Conservation (phyloP, 2,888 invertebrate species). For the Notocelia uddmanniana region DNA sequence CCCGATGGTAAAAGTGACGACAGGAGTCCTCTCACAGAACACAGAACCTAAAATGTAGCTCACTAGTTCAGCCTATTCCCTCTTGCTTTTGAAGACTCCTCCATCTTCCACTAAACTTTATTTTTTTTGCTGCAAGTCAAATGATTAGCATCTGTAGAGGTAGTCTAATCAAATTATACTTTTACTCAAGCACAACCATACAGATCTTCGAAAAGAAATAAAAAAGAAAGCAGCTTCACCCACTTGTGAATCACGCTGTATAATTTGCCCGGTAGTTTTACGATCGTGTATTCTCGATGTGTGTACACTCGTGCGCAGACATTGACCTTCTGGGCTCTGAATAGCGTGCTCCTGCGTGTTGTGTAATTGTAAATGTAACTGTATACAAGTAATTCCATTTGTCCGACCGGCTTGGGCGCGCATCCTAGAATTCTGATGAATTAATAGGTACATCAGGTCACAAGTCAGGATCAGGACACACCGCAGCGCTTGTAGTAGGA, state of each 20-base stretch:
- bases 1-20: no score
- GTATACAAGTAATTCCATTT: conserved; percentile 36
- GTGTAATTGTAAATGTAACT: conserved; percentile 55
- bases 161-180: background rate
- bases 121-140: background rate
- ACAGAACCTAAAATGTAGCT: no score
- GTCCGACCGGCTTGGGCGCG: conserved; percentile 7
- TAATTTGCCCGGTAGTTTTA: conserved; percentile 49
- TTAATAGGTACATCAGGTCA: background rate
- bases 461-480: background rate
- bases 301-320: conserved; percentile 60
- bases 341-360: conserved; percentile 62
- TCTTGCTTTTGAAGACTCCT: no score
- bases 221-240: conserved; percentile 20
- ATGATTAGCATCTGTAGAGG: background rate
- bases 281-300: conserved; percentile 39
- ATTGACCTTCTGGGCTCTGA: conserved; percentile 75
- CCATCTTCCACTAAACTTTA: no score
- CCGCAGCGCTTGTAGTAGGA: background rate
- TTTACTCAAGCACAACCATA: background rate
- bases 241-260: conserved; percentile 47
- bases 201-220: conserved; percentile 5
- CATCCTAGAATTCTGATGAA: conserved; percentile 6
- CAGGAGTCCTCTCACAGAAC: no score
- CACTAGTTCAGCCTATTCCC: no score